These are phyloP conservation scores for Sphenodon punctatus DNA, from an alignment of 2,797 vertebrate genomes.

Conservation along the genomic window DNA sequence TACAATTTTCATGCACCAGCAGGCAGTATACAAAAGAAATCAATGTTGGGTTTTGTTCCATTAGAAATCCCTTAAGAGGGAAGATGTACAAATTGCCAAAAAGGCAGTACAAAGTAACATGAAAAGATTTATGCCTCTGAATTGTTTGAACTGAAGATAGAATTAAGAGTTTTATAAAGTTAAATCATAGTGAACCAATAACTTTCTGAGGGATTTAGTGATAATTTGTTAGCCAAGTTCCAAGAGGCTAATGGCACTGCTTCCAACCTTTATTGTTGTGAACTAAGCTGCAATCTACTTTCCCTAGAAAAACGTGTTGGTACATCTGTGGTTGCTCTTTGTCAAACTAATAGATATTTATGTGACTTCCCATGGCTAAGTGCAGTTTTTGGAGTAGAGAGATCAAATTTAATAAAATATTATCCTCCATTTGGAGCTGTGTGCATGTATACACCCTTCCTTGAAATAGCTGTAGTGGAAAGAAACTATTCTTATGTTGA, in stretches of 20 bases:
- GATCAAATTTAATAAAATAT: fast-evolving
- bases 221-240: background rate
- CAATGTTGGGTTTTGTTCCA: background rate
- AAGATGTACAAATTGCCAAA: background rate
- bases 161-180: background rate
- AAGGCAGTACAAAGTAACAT: background rate
- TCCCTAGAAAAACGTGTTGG: background rate
- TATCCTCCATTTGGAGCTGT: background rate
- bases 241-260: background rate
- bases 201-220: background rate
- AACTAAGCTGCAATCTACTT: conserved; percentile 4
- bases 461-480: fast-evolving
- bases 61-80: background rate
- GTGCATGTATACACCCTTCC: fast-evolving
- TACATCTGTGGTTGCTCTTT: background rate
- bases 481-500: background rate
- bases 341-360: background rate
- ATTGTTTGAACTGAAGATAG: background rate
- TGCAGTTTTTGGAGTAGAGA: background rate
- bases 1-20: no score
- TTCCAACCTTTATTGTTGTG: background rate
- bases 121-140: background rate
- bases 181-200: background rate
- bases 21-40: background rate
- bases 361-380: background rate